A percentile compares a stretch with the other conserved stretches of the same genome.
Conservation (phyloP, 2,888 invertebrate species). For the Creontiades dilutus region DNA sequence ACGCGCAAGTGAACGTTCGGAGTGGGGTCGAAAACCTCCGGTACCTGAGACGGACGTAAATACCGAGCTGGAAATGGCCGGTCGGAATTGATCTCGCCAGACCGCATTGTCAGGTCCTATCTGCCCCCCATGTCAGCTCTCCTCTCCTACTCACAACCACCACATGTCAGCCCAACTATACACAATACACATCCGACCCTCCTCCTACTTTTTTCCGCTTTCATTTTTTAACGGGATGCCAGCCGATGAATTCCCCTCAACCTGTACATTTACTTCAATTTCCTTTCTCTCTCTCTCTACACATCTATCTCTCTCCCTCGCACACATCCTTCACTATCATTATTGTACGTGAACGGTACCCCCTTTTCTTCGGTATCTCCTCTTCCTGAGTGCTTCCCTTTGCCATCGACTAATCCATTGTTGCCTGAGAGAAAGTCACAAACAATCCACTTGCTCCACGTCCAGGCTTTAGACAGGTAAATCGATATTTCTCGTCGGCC, state of each 20-base stretch:
- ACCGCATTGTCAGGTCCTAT: conserved; percentile 30
- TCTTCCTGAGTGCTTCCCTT: conserved; percentile 4
- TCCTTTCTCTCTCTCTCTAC: neutral
- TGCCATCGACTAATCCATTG: conserved; percentile 23
- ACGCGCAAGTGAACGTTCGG: neutral
- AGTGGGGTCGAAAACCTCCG: neutral
- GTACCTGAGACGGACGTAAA: conserved; percentile 1
- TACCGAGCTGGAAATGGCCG: conserved; percentile 8
- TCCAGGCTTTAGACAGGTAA: neutral
- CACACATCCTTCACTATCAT: too few relatives aligned
- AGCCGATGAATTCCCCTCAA: neutral
- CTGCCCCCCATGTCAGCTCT: conserved; percentile 49
- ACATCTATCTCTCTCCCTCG: neutral
- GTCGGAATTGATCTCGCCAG: conserved; percentile 35
- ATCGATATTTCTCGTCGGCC: conserved; percentile 23
- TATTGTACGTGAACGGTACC: neutral
- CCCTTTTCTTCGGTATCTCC: conserved; percentile 4
- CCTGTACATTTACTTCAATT: neutral
- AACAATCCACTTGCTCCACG: neutral
- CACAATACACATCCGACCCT: conserved; percentile 28
- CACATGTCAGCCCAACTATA: too few relatives aligned
- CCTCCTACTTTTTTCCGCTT: conserved; percentile 45
- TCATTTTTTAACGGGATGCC: conserved; percentile 27
- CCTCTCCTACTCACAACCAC: neutral
- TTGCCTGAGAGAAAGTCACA: neutral